A percentile compares a stretch with the other conserved stretches of the same genome.
phyloP scores from a whole-genome alignment of 1,140 invertebrate species.

The Drosophila cardini region DNA sequence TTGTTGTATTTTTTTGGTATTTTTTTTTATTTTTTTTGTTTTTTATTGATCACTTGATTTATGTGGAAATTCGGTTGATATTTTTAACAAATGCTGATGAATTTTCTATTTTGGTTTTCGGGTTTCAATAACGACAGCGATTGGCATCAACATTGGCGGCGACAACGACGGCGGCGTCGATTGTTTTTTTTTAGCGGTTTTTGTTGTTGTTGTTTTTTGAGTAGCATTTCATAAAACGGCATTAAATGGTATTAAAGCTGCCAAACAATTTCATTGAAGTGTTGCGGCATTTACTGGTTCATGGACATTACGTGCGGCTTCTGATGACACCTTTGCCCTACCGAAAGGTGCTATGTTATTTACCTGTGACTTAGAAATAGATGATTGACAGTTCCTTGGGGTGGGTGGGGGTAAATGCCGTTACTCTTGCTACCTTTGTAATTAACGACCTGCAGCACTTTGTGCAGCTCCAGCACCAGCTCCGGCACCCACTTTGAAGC shows the following conservation, averaged over 20 bases:
- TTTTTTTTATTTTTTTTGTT: conserved; percentile 7
- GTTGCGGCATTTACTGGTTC: conserved; percentile 39
- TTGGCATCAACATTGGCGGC: conserved; percentile 25
- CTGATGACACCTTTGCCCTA: conserved; percentile 2
- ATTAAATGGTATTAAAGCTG: conserved; percentile 72
- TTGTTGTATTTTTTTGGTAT: neutral
- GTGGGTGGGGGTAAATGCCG: conserved; percentile 32
- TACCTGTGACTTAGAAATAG: conserved; percentile 20
- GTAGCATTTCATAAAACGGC: conserved; percentile 60
- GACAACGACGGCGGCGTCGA: conserved; percentile 18
- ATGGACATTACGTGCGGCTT: conserved; percentile 1
- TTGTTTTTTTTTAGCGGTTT: conserved; percentile 6
- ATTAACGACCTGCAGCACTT: conserved; percentile 23
- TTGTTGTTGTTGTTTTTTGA: conserved; percentile 5
- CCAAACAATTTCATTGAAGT: conserved; percentile 65
- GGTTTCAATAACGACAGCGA: conserved; percentile 31
- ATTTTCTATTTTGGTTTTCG: conserved; percentile 65
- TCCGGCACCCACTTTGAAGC: conserved; percentile 28
- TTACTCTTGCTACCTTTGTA: neutral
- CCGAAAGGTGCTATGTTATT: conserved; percentile 7
- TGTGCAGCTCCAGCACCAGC: conserved; percentile 41
- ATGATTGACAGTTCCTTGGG: conserved; percentile 34
- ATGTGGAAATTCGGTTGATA: conserved; percentile 62
- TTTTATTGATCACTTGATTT: conserved; percentile 73
- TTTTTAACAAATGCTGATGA: conserved; percentile 71